Evolutionary conservation across 2,113 vertebrate species (phyloP).

Genomic region (Microtus ochrogaster): DNA sequence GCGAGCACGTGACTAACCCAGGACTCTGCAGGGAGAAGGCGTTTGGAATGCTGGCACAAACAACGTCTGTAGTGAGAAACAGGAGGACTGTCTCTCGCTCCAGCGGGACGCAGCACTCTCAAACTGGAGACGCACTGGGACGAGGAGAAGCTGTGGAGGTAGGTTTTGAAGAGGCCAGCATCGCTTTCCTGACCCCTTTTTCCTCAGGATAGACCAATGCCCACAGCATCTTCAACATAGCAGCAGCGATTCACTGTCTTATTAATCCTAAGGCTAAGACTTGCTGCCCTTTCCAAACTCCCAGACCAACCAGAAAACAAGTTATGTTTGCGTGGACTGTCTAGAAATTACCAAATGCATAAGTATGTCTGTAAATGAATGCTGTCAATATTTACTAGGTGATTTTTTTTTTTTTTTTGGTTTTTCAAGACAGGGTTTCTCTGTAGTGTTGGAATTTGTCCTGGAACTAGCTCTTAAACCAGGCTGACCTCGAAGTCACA

Average conservation of each 20-base stretch:
- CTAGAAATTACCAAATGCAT: not conserved
- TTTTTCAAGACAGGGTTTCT: too few relatives aligned
- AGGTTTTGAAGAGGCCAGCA: not conserved
- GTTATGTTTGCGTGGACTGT: not conserved
- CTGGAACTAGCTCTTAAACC: too few relatives aligned
- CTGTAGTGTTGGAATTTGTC: too few relatives aligned
- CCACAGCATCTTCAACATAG: not conserved
- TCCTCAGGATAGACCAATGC: not conserved
- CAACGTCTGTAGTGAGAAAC: slow-evolving; percentile 4
- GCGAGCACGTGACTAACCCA: slow-evolving; percentile 65
- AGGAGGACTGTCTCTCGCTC: slow-evolving; percentile 22
- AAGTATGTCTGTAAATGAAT: not conserved
- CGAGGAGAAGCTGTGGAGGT: not conserved
- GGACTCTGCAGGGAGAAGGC: slow-evolving; percentile 60
- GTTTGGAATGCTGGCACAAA: slow-evolving; percentile 15
- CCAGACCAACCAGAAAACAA: not conserved
- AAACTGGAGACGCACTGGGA: not conserved
- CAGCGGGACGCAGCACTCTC: not conserved
- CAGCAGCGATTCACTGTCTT: too few relatives aligned
- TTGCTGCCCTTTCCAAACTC: not conserved
- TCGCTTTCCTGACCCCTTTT: not conserved
- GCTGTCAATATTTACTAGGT: not conserved
- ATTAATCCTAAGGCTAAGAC: rapidly evolving
- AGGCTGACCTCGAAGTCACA: too few relatives aligned
- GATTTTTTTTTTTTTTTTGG: too few relatives aligned